Base-by-base conservation (phyloP, 2,113 vertebrate species). In the Falco punctatus region DNA sequence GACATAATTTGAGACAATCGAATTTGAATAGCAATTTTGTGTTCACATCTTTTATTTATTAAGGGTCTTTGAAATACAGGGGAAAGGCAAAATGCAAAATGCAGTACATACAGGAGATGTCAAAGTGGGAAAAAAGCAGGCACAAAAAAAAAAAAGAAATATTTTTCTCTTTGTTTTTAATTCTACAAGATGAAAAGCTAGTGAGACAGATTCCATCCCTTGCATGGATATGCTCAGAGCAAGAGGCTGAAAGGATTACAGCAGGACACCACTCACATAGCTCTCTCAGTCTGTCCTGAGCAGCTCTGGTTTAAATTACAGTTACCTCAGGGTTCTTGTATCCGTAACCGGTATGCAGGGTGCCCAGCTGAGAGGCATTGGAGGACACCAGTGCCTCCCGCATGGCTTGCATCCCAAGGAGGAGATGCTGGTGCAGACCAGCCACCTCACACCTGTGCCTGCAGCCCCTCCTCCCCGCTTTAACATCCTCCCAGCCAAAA, bases 41-140 rank as follows among this genome's bases (percentile, higher is more conserved):
- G 95, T 98, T 98, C 95, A 96, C 94, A 96, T 98, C 93, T 98
- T 98, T 98, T 97, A 96, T 98, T 98, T 98, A 98, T 97, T 97
- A 98, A 96, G 30, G 20, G 87, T 96, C 95, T 98, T 95, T 1
- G 0, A 97, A 97, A 96, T 96, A 97, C 77, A 95, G 52, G 93
- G 87, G 28, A 61, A 94, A 91, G 82, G 67, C 81, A 81, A 96
- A 87, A 93, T 95, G 92, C 69, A 88, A 94, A 97, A 30, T 11
- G 18, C 30, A 82, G 26, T 88, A 97, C 78, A 97, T 55, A 57
- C 16, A 90, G 18, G 79, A 84, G 95, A 89, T 59, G 48, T 96
- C 85, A 91, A 87, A 66, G 77, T 92, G 30, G 49, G 30, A 70
- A 15, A 90, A 94, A 95, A 79, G 33, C 35, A 90, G 92, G 54